Conservation (phyloP, 2,113 vertebrate genomes). For the Electrona antarctica region DNA sequence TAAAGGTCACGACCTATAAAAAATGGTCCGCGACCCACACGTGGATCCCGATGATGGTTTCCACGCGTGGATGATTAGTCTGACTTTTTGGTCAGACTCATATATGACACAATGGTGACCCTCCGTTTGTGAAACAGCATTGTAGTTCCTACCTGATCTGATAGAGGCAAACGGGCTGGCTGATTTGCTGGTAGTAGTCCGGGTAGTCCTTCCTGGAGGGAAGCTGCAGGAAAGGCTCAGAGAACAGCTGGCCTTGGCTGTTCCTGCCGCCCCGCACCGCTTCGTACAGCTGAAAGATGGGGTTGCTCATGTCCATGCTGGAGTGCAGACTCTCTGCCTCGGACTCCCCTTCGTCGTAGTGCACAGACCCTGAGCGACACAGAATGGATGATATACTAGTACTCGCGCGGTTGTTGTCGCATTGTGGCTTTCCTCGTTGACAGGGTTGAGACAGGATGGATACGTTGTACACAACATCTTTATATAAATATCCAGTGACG, state of each 20-base stretch:
- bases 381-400: too few species aligned
- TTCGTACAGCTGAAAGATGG: constrained; percentile 96
- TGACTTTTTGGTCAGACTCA: too few species aligned
- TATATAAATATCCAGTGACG: not conserved
- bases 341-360: constrained; percentile 94
- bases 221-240: constrained; percentile 95
- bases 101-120: too few species aligned
- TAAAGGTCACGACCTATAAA: too few species aligned
- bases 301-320: constrained; percentile 93
- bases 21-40: too few species aligned
- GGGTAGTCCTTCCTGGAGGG: constrained; percentile 98
- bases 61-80: too few species aligned
- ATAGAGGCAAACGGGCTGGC: constrained; percentile 90
- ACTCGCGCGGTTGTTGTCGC: not conserved
- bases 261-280: constrained; percentile 93
- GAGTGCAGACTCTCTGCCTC: constrained; percentile 95
- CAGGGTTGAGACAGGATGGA: not conserved
- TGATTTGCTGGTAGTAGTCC: constrained; percentile 97
- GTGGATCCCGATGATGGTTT: too few species aligned
- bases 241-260: constrained; percentile 95
- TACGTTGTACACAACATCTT: not conserved
- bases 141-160: constrained; percentile 53
- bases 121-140: constrained; percentile 58
- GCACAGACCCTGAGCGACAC: constrained; percentile 73
- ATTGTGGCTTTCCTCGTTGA: too few species aligned